Evolutionary conservation across 2,797 vertebrate genomes (phyloP).

Genomic region (Melanogrammus aeglefinus): DNA sequence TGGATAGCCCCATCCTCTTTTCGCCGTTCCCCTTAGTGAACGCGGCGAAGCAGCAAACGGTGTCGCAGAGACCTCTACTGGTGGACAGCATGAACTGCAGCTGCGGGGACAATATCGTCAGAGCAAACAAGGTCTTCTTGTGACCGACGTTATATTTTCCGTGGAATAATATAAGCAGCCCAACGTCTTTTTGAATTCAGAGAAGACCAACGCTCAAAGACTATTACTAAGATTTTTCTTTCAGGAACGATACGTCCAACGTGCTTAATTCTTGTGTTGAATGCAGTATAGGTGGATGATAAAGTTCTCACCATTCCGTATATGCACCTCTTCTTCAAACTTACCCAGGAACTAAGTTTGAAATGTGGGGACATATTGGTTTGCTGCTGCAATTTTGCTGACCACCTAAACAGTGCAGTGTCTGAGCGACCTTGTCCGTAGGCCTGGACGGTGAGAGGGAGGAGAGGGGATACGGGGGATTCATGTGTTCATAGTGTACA

Average conservation of each 20-base stretch:
- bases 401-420: background rate
- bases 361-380: background rate
- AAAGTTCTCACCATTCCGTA: background rate
- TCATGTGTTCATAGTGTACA: background rate
- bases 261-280: background rate
- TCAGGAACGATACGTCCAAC: background rate
- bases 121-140: background rate
- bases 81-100: background rate
- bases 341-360: background rate
- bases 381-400: constrained; percentile 1
- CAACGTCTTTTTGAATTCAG: background rate
- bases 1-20: background rate
- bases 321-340: background rate
- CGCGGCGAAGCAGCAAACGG: background rate
- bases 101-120: background rate
- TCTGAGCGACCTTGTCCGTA: background rate
- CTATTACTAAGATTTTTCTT: background rate
- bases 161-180: background rate
- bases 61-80: background rate
- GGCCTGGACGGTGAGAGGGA: background rate
- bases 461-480: background rate
- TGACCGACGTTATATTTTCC: background rate
- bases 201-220: background rate
- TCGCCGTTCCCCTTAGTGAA: background rate
- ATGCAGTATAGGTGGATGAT: background rate